phyloP scores from a whole-genome alignment of 1,140 invertebrate species.

The Listronotus oregonensis region DNA sequence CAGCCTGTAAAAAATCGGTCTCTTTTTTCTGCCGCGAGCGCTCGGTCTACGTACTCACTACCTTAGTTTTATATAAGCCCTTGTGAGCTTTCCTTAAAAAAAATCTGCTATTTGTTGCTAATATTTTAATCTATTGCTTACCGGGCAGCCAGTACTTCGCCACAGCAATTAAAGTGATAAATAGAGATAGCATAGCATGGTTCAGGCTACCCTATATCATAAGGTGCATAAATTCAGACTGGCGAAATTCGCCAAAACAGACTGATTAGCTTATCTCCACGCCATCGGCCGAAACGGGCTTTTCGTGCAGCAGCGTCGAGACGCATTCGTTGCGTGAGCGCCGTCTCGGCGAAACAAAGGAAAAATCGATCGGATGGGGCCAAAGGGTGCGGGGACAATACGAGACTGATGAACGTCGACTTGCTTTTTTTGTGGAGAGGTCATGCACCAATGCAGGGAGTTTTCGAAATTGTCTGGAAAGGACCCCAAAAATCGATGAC shows the following conservation, averaged over 20 bases:
- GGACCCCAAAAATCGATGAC: neutral
- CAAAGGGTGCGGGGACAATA: slow-evolving; percentile 13
- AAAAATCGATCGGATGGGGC: slow-evolving; percentile 31
- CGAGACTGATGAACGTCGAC: slow-evolving; percentile 36
- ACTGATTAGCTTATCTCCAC: slow-evolving; percentile 31
- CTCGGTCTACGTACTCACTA: no score
- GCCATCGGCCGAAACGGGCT: slow-evolving; percentile 23
- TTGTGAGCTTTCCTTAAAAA: no score
- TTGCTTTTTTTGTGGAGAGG: slow-evolving; percentile 37
- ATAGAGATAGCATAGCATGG: no score
- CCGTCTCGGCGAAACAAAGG: slow-evolving; percentile 36
- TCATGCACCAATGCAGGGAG: slow-evolving; percentile 30
- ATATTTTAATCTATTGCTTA: no score
- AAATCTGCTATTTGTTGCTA: no score
- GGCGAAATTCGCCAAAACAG: slow-evolving; percentile 3
- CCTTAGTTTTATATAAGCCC: no score
- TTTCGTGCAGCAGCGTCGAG: slow-evolving; percentile 17
- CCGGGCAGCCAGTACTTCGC: no score
- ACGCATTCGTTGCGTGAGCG: slow-evolving; percentile 33
- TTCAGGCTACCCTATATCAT: no score
- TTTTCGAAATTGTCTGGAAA: slow-evolving; percentile 27
- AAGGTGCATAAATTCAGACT: neutral
- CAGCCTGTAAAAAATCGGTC: no score
- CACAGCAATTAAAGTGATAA: no score
- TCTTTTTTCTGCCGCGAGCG: no score